Percentiles rank a stretch among this genome's conserved stretches.
Conservation (phyloP, 2,797 vertebrate genomes). For the Rhincodon typus region DNA sequence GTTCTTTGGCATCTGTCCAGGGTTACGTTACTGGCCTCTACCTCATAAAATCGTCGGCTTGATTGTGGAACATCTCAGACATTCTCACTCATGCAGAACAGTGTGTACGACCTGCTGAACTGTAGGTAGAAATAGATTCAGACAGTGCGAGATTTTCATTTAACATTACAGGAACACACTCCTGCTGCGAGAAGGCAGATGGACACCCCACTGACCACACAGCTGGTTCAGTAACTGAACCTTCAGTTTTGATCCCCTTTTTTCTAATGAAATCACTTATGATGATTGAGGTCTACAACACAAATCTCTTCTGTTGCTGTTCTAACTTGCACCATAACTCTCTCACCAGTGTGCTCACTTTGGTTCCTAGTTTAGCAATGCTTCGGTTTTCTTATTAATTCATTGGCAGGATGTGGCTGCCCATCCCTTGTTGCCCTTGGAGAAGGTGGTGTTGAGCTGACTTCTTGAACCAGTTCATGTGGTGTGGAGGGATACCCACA, state of each 20-base stretch:
- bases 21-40: neutral
- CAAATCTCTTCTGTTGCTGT: neutral
- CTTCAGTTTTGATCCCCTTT: neutral
- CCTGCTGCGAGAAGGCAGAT: neutral
- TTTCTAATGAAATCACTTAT: too few relatives aligned
- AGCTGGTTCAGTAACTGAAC: neutral
- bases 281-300: neutral
- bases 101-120: neutral
- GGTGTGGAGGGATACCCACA: too few relatives aligned
- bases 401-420: too few relatives aligned
- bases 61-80: neutral
- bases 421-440: too few relatives aligned
- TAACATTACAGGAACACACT: neutral
- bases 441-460: too few relatives aligned
- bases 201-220: neutral
- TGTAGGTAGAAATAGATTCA: neutral
- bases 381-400: neutral
- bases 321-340: neutral
- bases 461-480: too few relatives aligned
- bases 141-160: neutral
- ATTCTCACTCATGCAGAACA: neutral
- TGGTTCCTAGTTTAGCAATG: neutral
- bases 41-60: neutral
- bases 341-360: neutral
- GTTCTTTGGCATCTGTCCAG: neutral